Evolutionary conservation across 2,113 vertebrate species (phyloP).

Genomic region (Acanthochromis polyacanthus): DNA sequence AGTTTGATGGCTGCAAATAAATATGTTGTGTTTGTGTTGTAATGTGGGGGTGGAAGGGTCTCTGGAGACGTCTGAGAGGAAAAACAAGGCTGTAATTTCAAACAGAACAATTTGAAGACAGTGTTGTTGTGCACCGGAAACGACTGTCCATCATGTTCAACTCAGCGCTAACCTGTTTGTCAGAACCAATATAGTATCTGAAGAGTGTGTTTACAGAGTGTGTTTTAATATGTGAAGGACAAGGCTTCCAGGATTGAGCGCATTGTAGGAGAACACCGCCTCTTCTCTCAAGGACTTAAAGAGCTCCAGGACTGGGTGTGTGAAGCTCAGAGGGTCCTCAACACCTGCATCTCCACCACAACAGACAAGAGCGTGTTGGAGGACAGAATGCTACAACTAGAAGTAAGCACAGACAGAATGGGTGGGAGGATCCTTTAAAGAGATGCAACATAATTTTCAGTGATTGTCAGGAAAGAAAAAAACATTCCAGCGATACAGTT

Average conservation of each 20-base stretch:
- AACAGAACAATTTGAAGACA: slow-evolving; percentile 45
- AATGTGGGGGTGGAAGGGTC: slow-evolving; percentile 32
- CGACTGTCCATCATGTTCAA: not conserved
- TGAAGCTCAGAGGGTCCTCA: slow-evolving; percentile 90
- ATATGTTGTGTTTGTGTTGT: slow-evolving; percentile 15
- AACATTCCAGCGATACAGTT: too few species aligned
- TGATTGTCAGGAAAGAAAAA: too few species aligned
- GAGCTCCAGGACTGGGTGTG: slow-evolving; percentile 95
- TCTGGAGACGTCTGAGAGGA: slow-evolving; percentile 36
- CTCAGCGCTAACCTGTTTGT: not conserved
- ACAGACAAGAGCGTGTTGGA: slow-evolving; percentile 93
- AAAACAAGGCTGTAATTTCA: slow-evolving; percentile 38
- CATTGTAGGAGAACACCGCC: slow-evolving; percentile 92
- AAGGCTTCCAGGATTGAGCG: slow-evolving; percentile 94
- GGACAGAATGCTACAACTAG: slow-evolving; percentile 93
- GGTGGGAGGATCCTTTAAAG: not conserved
- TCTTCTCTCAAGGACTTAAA: slow-evolving; percentile 90
- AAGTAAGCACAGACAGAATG: slow-evolving; percentile 82
- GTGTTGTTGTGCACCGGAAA: slow-evolving; percentile 21
- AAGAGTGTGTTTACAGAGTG: slow-evolving; percentile 27
- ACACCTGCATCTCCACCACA: slow-evolving; percentile 90
- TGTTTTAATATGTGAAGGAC: slow-evolving; percentile 84
- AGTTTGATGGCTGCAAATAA: slow-evolving; percentile 30
- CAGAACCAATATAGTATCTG: not conserved
- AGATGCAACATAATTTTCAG: not conserved